A percentile compares a stretch with the other conserved stretches of the same genome.
Conservation (phyloP, 1,140 invertebrate species). For the Bicyclus anynana region DNA sequence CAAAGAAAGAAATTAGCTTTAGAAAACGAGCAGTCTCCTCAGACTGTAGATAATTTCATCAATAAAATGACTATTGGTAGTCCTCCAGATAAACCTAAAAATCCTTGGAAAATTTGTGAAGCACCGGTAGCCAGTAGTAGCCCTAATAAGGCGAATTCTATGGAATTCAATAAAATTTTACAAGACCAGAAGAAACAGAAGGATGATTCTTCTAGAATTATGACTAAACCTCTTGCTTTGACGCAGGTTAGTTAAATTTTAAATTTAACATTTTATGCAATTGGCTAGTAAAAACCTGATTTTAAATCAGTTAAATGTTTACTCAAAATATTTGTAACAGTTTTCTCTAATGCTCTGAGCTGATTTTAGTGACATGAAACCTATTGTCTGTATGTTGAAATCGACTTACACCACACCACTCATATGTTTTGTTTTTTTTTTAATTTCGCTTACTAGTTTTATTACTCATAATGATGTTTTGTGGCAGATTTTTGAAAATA, state of each 20-base stretch:
- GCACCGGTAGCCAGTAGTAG: slow-evolving; percentile 43
- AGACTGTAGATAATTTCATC: slow-evolving; percentile 53
- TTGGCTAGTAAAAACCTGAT: too few species aligned
- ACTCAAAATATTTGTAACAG: too few species aligned
- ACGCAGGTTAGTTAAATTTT: slow-evolving; percentile 72
- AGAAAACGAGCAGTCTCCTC: slow-evolving; percentile 39
- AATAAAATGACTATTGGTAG: slow-evolving; percentile 51
- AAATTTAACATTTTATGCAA: not conserved
- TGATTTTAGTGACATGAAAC: too few species aligned
- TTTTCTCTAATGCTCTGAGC: too few species aligned
- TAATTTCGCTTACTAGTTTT: too few species aligned
- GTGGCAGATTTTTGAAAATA: too few species aligned
- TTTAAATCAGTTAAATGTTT: too few species aligned
- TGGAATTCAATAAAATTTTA: slow-evolving; percentile 78
- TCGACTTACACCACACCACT: too few species aligned
- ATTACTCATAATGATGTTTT: too few species aligned
- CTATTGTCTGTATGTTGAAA: too few species aligned
- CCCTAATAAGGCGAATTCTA: slow-evolving; percentile 42
- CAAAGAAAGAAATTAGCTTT: slow-evolving; percentile 78
- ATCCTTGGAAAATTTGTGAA: slow-evolving; percentile 70
- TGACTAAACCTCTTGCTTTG: slow-evolving; percentile 79
- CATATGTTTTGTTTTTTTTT: too few species aligned
- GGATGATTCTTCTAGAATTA: slow-evolving; percentile 79
- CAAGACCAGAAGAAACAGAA: slow-evolving; percentile 80
- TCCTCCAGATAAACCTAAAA: slow-evolving; percentile 53